Percentiles rank a stretch among this genome's conserved stretches.
Evolutionary conservation across 2,888 invertebrate genomes (phyloP).

Genomic region (Pecten maximus): DNA sequence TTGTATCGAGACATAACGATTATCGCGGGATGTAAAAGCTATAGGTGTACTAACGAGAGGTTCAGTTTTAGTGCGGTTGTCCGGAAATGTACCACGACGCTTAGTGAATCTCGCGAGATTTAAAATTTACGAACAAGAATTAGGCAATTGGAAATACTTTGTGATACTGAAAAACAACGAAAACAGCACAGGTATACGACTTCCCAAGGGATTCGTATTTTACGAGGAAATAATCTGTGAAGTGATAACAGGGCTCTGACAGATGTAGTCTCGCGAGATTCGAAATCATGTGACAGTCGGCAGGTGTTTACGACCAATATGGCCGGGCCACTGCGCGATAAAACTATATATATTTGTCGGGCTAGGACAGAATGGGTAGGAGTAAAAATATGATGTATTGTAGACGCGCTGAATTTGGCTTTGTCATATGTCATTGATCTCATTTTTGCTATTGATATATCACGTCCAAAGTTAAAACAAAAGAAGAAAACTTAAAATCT

Average conservation of each 20-base stretch:
- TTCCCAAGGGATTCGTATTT: neutral
- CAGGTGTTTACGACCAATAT: neutral
- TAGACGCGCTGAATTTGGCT: too few species aligned
- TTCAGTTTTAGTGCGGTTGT: too few species aligned
- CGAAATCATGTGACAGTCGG: neutral
- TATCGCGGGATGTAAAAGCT: neutral
- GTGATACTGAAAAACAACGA: neutral
- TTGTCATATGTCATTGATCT: too few species aligned
- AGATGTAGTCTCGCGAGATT: slow-evolving; percentile 23
- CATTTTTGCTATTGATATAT: too few species aligned
- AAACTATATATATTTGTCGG: neutral
- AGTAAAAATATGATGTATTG: too few species aligned
- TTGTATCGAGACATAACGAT: neutral
- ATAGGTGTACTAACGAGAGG: too few species aligned
- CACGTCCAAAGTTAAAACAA: too few species aligned
- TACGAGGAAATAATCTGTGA: neutral
- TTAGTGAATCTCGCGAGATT: neutral
- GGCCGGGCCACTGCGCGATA: neutral
- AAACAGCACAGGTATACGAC: neutral
- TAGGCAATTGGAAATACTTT: neutral
- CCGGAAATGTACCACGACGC: neutral
- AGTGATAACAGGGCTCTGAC: neutral
- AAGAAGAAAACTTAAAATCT: too few species aligned
- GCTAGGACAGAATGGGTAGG: too few species aligned
- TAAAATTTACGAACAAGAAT: neutral